Base-by-base conservation (phyloP, 2,888 invertebrate genomes). In the Campoplex nolae region DNA sequence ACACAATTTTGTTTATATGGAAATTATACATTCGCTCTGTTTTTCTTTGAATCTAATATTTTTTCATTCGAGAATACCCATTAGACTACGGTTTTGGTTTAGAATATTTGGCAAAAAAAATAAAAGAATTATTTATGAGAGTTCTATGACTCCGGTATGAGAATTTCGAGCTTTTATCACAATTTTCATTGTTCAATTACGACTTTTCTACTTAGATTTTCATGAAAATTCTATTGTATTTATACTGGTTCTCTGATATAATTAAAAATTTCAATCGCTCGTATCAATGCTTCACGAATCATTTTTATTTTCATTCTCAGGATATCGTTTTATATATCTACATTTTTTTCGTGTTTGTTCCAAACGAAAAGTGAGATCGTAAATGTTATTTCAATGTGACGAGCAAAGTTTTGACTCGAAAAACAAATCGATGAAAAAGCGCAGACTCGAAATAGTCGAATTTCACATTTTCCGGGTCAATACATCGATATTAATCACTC, bases 401-500 rank as follows among this genome's bases (percentile, higher is more conserved):
- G 32, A 32, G 51, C 32, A 45, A 18, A 23, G 3, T 3, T 9
- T 6, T n/a, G 35, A 28, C 45, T 56, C 9, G 23, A 54, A 23
- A 38, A 45, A 38, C 23, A 23, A 67, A 18, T 35, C 16, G n/a
- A 23, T 35, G 23, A 32, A 35, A 80, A 71, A 16, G 32, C 0
- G 0, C 32, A 45, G 13, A 38, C 13, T 16, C 32, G 77, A 48
- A 56, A 85, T 73, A 51, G 62, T 56, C 23, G 35, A 16, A 62
- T 32, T 70, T 0, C 16, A 32, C 13, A 16, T 32, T 32, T 62
- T 32, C 13, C 62, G 54, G 67, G 28, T 56, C 73, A 71, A 54
- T 71, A 13, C 35, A 71, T 11, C 56, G 65, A n/a, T 38, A 35
- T 74, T n/a, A 77, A 77, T 77, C 77, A 68, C 28, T 32, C 54